A percentile compares a stretch with the other conserved stretches of the same genome.
Evolutionary conservation across 2,113 vertebrate species (phyloP).

Genomic region (Felis chaus): DNA sequence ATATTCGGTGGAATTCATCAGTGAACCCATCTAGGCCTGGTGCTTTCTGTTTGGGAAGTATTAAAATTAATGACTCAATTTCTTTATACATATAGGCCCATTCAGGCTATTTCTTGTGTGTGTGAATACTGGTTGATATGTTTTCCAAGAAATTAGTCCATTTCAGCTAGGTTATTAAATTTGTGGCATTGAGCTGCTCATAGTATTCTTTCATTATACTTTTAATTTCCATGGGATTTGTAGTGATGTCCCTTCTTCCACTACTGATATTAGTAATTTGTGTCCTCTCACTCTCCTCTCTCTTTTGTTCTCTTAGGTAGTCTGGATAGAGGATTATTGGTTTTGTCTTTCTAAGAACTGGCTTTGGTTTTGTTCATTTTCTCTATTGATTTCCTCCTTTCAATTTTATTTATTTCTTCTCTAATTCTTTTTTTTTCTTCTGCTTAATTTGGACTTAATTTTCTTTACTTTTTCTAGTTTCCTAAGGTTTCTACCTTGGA

Average conservation of each 20-base stretch:
- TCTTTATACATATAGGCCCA: background rate
- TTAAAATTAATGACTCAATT: background rate
- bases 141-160: background rate
- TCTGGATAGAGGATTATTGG: background rate
- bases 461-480: background rate
- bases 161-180: background rate
- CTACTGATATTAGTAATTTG: background rate
- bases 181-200: background rate
- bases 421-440: background rate
- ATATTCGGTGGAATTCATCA: background rate
- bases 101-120: background rate
- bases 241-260: background rate
- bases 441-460: background rate
- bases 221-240: background rate
- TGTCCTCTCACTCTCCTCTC: background rate
- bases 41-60: background rate
- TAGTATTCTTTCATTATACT: background rate
- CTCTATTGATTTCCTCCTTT: background rate
- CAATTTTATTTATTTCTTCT: background rate
- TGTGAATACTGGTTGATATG: background rate
- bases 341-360: background rate
- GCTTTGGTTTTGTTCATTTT: background rate
- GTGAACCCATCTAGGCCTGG: background rate
- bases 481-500: background rate
- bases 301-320: background rate